Evolutionary conservation across 2,888 invertebrate species (phyloP).

Genomic region (Cheilosia scutellata): DNA sequence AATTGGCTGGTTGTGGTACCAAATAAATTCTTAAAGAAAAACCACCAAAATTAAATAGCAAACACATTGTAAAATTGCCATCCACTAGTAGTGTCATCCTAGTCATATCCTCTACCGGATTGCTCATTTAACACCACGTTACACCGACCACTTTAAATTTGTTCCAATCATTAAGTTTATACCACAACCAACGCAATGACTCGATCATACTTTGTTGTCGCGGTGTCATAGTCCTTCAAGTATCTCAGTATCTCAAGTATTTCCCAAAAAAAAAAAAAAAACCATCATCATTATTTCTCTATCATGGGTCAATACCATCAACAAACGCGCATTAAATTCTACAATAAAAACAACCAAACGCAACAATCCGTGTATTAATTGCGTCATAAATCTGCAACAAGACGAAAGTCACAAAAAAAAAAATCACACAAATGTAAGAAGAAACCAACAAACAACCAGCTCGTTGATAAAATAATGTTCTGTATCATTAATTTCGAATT

Average conservation of each 20-base stretch:
- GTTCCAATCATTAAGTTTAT: constrained; percentile 50
- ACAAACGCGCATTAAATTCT: constrained; percentile 1
- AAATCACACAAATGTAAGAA: constrained; percentile 4
- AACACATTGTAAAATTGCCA: background rate
- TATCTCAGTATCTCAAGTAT: background rate
- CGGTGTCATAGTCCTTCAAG: background rate
- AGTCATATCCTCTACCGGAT: background rate
- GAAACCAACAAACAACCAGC: constrained; percentile 15
- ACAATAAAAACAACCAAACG: constrained; percentile 49
- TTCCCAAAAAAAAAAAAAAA: background rate
- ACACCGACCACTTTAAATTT: constrained; percentile 37
- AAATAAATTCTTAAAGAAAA: no score
- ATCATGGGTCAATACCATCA: constrained; percentile 64
- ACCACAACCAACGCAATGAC: background rate
- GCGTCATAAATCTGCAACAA: constrained; percentile 72
- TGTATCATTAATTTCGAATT: constrained; percentile 74
- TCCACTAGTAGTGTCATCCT: background rate
- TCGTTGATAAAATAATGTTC: constrained; percentile 72
- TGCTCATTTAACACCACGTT: constrained; percentile 38
- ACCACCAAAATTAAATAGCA: background rate
- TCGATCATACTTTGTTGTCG: constrained; percentile 1
- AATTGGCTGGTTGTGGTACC: no score
- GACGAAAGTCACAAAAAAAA: constrained; percentile 28
- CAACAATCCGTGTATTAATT: constrained; percentile 73
- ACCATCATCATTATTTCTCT: constrained; percentile 26